phyloP scores from a whole-genome alignment of 1,140 invertebrate genomes.

The Magallana ariakensis region DNA sequence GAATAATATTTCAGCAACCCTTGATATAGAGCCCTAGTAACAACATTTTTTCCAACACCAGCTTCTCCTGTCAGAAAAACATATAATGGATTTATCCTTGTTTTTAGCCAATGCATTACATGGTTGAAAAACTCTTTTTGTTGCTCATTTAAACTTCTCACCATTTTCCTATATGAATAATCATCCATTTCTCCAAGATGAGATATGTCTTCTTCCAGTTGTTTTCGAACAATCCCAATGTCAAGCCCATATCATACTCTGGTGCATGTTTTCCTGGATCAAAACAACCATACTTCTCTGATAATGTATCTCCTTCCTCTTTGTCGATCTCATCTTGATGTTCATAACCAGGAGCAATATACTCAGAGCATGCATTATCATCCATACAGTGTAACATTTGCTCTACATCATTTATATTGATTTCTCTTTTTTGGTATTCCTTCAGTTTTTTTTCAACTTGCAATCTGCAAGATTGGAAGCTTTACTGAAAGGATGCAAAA shows the following conservation, averaged over 20 bases:
- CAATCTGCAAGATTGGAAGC: neutral
- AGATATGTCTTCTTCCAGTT: conserved; percentile 21
- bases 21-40: conserved; percentile 55
- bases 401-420: too few species aligned
- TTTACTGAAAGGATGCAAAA: conserved; percentile 34
- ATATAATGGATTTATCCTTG: conserved; percentile 42
- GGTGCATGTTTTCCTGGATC: neutral
- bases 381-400: too few species aligned
- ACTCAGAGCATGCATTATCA: neutral
- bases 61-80: conserved; percentile 58
- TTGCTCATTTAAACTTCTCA: conserved; percentile 40
- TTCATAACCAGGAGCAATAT: neutral
- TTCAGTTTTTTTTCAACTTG: neutral
- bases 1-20: conserved; percentile 43
- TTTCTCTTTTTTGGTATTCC: too few species aligned
- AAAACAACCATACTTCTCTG: neutral
- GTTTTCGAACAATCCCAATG: conserved; percentile 12
- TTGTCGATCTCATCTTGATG: neutral
- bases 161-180: conserved; percentile 33
- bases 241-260: conserved; percentile 27
- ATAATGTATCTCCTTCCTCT: neutral
- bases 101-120: conserved; percentile 47
- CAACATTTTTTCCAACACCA: conserved; percentile 62
- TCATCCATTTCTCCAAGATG: conserved; percentile 35
- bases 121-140: conserved; percentile 53